phyloP scores from a whole-genome alignment of 2,797 vertebrate genomes.

The Okamejei kenojei region DNA sequence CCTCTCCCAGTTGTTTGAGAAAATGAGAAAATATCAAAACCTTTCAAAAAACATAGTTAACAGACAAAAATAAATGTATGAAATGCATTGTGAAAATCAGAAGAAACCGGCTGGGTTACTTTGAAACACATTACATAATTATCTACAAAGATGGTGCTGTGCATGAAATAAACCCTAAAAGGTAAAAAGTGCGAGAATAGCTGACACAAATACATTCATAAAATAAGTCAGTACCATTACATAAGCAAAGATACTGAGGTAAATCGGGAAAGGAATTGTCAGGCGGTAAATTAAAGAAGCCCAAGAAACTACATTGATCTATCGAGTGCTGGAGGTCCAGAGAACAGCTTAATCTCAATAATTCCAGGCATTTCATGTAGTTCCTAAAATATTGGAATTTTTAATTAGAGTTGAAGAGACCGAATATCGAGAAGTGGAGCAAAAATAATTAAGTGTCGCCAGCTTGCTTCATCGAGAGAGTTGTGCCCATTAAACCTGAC shows the following conservation, averaged over 20 bases:
- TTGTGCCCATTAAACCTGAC: not conserved
- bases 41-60: no score
- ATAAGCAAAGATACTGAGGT: not conserved
- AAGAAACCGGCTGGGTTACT: not conserved
- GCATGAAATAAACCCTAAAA: not conserved
- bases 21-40: no score
- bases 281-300: not conserved
- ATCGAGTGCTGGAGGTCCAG: not conserved
- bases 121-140: not conserved
- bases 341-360: not conserved
- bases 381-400: not conserved
- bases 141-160: not conserved
- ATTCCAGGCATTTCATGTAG: not conserved
- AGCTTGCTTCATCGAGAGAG: not conserved
- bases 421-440: not conserved
- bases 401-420: conserved; percentile 3
- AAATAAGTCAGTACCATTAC: not conserved
- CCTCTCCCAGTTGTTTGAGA: no score
- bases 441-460: not conserved
- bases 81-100: not conserved
- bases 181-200: not conserved
- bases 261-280: not conserved
- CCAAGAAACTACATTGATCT: not conserved
- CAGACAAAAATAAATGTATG: no score
- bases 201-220: not conserved